Conservation (phyloP, 2,113 vertebrate species). For the Ctenomys sociabilis region DNA sequence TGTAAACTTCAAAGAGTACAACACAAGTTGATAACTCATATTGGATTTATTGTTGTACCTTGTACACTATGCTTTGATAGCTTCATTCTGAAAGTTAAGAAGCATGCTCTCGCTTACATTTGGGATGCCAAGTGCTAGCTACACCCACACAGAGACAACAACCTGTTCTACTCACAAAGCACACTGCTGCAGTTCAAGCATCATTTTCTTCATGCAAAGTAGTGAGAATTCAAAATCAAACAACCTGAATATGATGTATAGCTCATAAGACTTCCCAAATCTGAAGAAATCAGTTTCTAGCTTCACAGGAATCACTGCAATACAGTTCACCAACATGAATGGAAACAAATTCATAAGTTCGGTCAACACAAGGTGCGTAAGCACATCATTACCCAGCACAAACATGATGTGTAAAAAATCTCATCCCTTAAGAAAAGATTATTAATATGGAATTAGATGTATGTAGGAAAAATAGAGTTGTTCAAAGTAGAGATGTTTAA, state of each 20-base stretch:
- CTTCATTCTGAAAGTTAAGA: constrained; percentile 31
- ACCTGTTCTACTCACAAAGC: not conserved
- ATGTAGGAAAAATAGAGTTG: not conserved
- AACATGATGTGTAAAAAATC: not conserved
- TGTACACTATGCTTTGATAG: not conserved
- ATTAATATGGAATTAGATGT: not conserved
- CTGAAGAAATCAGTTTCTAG: not conserved
- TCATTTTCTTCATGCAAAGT: constrained; percentile 4
- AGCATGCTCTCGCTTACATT: not conserved
- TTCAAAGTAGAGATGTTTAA: not conserved
- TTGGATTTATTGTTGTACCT: not conserved
- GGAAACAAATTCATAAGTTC: constrained; percentile 18
- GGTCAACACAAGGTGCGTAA: not conserved
- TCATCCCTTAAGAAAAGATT: not conserved
- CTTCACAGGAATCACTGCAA: not conserved
- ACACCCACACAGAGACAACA: not conserved
- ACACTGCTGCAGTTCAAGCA: not conserved
- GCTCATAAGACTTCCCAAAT: not conserved
- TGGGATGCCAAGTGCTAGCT: not conserved
- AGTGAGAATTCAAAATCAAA: not conserved
- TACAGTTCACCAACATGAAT: not conserved
- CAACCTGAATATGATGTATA: not conserved
- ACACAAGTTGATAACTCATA: not conserved
- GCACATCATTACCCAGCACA: not conserved
- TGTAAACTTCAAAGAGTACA: not conserved